Base-by-base conservation (phyloP, 2,797 vertebrate genomes). In the Hoplostethus atlanticus region DNA sequence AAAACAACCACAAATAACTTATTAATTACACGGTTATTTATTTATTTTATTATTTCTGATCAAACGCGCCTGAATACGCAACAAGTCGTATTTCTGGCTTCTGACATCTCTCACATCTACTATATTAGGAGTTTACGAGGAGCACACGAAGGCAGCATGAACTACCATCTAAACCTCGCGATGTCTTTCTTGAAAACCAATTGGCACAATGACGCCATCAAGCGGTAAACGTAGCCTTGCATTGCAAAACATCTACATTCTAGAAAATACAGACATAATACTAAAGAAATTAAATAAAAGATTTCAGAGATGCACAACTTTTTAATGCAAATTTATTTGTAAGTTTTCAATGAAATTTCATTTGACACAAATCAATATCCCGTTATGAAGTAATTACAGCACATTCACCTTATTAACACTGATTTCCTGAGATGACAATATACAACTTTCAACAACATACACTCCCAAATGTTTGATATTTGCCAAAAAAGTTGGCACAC, bases 371-470 rank as follows among this genome's bases (percentile, higher is more conserved):
- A 87, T 78, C 56, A 70, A 55, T 83, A 81, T 51, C 80, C 55
- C 58, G 47, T 54, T 31, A 66, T 75, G 40, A 67, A 71, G 56
- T 84, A 61, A 62, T 67, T 83, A 82, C 68, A 86, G 71, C 64
- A 84, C 53, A 64, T 77, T 85, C 38, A 83, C 46, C 68, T 64
- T 75, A 67, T 56, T 71, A 84, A 90, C 77, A 82, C 67, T 64
- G 64, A 80, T 89, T 93, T 92, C 91, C 92, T 94, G 92, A 93
- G 91, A 89, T 89, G 85, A 91, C 69, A 85, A 87, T 68, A 64
- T 63, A 87, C 58, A 81, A 80, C 70, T 73, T 82, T 51, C 63
- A 78, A 87, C 68, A 75, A 78, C 64, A 84, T 71, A 85, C 73
- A 77, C 63, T 69, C 25, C 21, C 64, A 71, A 71, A 80, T 30